phyloP scores from a whole-genome alignment of 2,888 invertebrate genomes.

The Lithophane ornitopus region DNA sequence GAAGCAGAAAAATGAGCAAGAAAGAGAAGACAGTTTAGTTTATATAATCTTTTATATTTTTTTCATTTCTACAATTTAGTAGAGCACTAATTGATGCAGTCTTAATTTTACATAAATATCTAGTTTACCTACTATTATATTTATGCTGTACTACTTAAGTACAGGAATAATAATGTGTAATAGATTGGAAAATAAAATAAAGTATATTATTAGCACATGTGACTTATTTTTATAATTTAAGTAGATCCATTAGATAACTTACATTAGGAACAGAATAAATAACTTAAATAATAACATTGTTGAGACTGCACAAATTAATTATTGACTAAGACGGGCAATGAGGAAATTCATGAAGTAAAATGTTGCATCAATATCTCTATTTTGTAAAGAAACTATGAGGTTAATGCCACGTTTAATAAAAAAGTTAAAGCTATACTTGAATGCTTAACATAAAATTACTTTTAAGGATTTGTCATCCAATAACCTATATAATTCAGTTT shows the following conservation, averaged over 20 bases:
- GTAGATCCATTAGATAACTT: conserved; percentile 28
- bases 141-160: conserved; percentile 26
- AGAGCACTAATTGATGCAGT: conserved; percentile 45
- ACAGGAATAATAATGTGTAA: conserved; percentile 20
- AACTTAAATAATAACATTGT: conserved; percentile 44
- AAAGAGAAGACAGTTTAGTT: not conserved
- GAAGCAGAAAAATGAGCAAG: not conserved
- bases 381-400: conserved; percentile 22
- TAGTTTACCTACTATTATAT: not conserved
- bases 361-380: conserved; percentile 6
- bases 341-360: not conserved
- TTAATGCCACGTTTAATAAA: conserved; percentile 3
- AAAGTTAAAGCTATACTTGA: conserved; percentile 33
- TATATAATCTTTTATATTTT: conserved; percentile 17
- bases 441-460: not conserved
- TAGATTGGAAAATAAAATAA: conserved; percentile 24
- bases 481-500: conserved; percentile 22
- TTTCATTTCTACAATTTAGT: not conserved
- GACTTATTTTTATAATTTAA: conserved; percentile 23
- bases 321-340: conserved; percentile 3
- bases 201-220: not conserved
- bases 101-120: conserved; percentile 16
- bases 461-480: not conserved
- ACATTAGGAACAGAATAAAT: conserved; percentile 48
- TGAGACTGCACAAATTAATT: conserved; percentile 42